phyloP scores from a whole-genome alignment of 37 sponge, comb jelly and placozoan genomes.

The Beroe ovata region DNA sequence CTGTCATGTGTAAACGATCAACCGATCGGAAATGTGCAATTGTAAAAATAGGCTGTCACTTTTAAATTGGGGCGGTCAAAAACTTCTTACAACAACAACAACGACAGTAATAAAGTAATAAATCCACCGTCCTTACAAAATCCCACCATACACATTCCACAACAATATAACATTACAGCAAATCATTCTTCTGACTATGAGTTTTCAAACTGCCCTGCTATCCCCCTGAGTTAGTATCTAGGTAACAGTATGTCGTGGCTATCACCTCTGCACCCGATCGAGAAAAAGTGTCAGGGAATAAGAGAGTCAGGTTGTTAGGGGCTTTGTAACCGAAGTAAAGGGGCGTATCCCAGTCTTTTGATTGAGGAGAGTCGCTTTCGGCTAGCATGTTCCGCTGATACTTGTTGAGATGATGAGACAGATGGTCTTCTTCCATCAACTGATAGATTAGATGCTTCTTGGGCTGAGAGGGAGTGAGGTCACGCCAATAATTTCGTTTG shows the following conservation, averaged over 20 bases:
- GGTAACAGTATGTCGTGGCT: constrained; percentile 37
- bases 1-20: too few species aligned
- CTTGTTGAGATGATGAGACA: constrained; percentile 42
- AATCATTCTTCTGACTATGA: too few species aligned
- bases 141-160: too few species aligned
- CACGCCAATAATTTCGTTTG: too few species aligned
- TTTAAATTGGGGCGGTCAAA: too few species aligned
- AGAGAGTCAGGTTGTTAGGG: constrained; percentile 46
- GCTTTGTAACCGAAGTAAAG: constrained; percentile 38
- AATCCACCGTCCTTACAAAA: too few species aligned
- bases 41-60: too few species aligned
- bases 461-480: constrained; percentile 1
- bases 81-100: too few species aligned
- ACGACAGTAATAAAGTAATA: too few species aligned
- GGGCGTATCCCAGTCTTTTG: constrained; percentile 7
- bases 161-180: too few species aligned
- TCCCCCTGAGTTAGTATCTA: not conserved
- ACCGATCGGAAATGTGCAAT: too few species aligned
- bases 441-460: constrained; percentile 38
- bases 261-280: constrained; percentile 13
- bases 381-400: constrained; percentile 8
- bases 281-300: not conserved
- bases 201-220: not conserved
- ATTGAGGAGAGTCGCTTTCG: not conserved
- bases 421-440: not conserved